phyloP scores from a whole-genome alignment of 2,797 vertebrate species.

The Ptychobarbus kaznakovi region DNA sequence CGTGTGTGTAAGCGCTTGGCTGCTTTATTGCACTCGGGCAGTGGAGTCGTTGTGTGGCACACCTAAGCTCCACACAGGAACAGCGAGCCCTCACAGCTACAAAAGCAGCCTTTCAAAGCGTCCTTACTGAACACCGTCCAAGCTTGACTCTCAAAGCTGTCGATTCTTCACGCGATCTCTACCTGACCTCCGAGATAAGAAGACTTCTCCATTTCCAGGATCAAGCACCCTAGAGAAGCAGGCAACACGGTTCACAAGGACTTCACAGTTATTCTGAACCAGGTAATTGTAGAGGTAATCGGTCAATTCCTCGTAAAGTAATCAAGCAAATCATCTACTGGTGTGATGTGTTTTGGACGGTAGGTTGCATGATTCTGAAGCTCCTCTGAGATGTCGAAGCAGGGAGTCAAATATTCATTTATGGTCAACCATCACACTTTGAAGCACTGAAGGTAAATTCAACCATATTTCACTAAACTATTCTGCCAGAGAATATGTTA shows the following conservation, averaged over 20 bases:
- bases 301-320: not conserved
- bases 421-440: not conserved
- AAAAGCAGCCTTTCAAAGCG: slow-evolving; percentile 74
- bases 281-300: slow-evolving; percentile 22
- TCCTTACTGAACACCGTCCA: slow-evolving; percentile 51
- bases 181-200: slow-evolving; percentile 64
- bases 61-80: slow-evolving; percentile 74
- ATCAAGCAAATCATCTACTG: not conserved
- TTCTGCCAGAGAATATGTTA: not conserved
- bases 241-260: not conserved
- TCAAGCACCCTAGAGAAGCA: slow-evolving; percentile 32
- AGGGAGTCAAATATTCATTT: slow-evolving; percentile 6
- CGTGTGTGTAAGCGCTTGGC: slow-evolving; percentile 16
- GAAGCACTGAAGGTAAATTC: not conserved
- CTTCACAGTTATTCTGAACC: slow-evolving; percentile 34
- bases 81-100: slow-evolving; percentile 66
- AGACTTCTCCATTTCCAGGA: slow-evolving; percentile 50
- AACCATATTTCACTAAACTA: not conserved
- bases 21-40: slow-evolving; percentile 48
- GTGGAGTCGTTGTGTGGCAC: slow-evolving; percentile 51
- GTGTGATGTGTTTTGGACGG: not conserved
- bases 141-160: slow-evolving; percentile 46
- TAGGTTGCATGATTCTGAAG: not conserved
- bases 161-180: slow-evolving; percentile 57
- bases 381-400: not conserved